Evolutionary conservation across 2,888 invertebrate genomes (phyloP).

Genomic region (Neoascia interrupta): DNA sequence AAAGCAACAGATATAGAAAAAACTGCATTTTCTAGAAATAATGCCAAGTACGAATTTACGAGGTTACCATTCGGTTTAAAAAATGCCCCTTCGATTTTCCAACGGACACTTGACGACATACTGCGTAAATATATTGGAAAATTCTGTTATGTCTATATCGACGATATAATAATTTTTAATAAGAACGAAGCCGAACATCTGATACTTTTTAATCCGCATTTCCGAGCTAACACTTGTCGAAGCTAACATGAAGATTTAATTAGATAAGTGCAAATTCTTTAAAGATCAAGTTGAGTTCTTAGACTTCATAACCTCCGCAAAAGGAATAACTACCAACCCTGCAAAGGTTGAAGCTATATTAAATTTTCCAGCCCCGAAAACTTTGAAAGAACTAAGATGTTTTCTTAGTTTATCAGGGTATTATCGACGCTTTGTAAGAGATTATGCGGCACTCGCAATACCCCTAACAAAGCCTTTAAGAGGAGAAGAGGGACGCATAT

Average conservation of each 20-base stretch:
- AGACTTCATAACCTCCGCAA: slow-evolving; percentile 71
- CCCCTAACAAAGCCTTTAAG: too few species aligned
- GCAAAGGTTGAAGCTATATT: slow-evolving; percentile 66
- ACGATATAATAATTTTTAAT: slow-evolving; percentile 53
- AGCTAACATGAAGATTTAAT: slow-evolving; percentile 38
- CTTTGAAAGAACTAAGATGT: background rate
- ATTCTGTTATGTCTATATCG: slow-evolving; percentile 56
- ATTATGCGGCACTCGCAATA: too few species aligned
- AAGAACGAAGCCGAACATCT: too few species aligned
- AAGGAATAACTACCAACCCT: slow-evolving; percentile 71
- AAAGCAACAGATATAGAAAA: slow-evolving; percentile 41
- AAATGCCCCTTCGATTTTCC: slow-evolving; percentile 55
- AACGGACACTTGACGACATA: slow-evolving; percentile 42
- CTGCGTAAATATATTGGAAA: slow-evolving; percentile 27
- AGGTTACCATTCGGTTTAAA: slow-evolving; percentile 53
- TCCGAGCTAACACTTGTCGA: too few species aligned
- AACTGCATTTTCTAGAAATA: slow-evolving; percentile 51
- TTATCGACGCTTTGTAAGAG: too few species aligned
- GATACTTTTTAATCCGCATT: too few species aligned
- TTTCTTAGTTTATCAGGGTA: slow-evolving; percentile 62
- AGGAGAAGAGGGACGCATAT: slow-evolving; percentile 46
- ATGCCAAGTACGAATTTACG: slow-evolving; percentile 51
- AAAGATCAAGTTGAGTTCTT: slow-evolving; percentile 65
- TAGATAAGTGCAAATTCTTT: slow-evolving; percentile 16
- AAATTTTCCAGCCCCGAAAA: slow-evolving; percentile 65